phyloP scores from a whole-genome alignment of 2,888 invertebrate species.

The Plagodis pulveraria region DNA sequence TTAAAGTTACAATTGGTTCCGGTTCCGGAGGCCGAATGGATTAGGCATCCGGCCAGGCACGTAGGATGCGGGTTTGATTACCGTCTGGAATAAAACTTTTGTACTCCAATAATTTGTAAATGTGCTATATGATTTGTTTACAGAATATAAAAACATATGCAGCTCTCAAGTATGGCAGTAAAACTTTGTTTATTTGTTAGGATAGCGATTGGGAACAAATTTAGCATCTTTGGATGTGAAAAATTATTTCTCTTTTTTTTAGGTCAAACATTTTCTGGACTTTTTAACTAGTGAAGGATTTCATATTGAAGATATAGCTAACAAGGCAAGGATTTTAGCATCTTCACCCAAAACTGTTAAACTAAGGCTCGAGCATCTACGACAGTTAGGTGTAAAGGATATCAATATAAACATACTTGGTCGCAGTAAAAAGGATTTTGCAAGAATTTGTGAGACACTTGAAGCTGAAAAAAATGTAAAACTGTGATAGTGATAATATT shows the following conservation, averaged over 20 bases:
- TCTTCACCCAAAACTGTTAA: slow-evolving; percentile 84
- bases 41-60: no score
- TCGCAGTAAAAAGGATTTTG: slow-evolving; percentile 82
- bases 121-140: not conserved
- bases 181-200: not conserved
- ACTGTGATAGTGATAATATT: not conserved
- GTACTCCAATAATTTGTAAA: no score
- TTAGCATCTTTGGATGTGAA: not conserved
- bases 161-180: not conserved
- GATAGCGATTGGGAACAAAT: no score
- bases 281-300: slow-evolving; percentile 83
- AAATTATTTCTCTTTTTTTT: slow-evolving; percentile 41
- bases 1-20: no score
- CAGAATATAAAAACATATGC: not conserved
- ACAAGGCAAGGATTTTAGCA: slow-evolving; percentile 81
- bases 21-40: no score
- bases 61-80: no score
- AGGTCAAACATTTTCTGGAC: slow-evolving; percentile 86
- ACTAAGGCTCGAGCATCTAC: slow-evolving; percentile 77
- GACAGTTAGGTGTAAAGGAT: slow-evolving; percentile 71
- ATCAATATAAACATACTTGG: slow-evolving; percentile 83
- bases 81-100: no score
- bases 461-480: slow-evolving; percentile 29
- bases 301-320: slow-evolving; percentile 78
- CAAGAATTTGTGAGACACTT: slow-evolving; percentile 73